Evolutionary conservation across 2,888 invertebrate genomes (phyloP), one percentile per base, ranked within the genome.

Genomic region (Eupithecia exiguata): DNA sequence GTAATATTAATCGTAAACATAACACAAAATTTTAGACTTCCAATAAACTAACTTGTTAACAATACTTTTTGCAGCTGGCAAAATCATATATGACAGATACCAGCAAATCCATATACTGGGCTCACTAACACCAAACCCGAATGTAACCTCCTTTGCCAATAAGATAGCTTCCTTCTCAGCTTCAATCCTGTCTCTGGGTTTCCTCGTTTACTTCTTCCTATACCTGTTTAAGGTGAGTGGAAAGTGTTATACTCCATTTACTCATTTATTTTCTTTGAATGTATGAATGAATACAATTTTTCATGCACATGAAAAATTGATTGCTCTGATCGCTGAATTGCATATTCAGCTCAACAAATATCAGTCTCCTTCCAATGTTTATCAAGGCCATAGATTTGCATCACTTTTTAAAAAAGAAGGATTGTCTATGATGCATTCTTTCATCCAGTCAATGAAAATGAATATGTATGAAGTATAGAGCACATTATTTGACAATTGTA

Each of bases 31-130:
- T 63, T 68, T 66, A 61, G 69, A 43, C 70, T 71, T 74, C 30
- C 68, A 70, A 61, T 36, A 65, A 58, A 72, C 74, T 76, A 76
- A 77, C 78, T 61, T 70, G 76, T 76, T 77, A 75, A 77, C 66
- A 78, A 67, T 71, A 75, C 88, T 88, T 87, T 89, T 91, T 90
- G 86, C 94, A 96, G 96, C 95, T 88, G 94, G 95, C 80, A 92
- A 95, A 86, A 95, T 95, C 80, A 92, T 96, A 79, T 96, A 95
- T 92, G 94, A 96, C 84, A 92, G 96, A 85, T 96, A 95, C 91
- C 95, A 95, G 87, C 95, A 96, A 86, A 93, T 96, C 77, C 87
- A 93, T 86, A 89, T 93, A 81, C 85, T 94, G 82, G 92, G 94
- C 80, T 92, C 94, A 88, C 87, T 94, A 92, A 93, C 93, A 88